Conservation (phyloP, 1,140 invertebrate species). For the Caligus rogercresseyi region DNA sequence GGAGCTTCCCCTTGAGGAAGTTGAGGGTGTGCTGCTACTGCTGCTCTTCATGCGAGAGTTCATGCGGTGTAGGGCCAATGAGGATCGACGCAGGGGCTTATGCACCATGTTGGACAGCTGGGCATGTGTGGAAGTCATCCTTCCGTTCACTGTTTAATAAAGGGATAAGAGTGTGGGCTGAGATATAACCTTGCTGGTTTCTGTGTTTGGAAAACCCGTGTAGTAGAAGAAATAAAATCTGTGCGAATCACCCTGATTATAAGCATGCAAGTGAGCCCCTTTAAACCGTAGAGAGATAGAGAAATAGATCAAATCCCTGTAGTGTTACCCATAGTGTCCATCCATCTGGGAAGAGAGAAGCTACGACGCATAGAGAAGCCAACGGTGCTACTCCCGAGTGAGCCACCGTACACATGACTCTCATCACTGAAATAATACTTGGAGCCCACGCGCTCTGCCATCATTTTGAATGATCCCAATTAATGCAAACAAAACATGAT, state of each 20-base stretch:
- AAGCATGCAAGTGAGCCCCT: background rate
- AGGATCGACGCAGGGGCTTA: slow-evolving; percentile 6
- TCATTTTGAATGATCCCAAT: too few relatives aligned
- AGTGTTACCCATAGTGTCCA: background rate
- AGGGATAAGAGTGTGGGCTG: background rate
- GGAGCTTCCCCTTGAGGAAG: background rate
- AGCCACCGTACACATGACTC: background rate
- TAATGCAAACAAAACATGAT: too few relatives aligned
- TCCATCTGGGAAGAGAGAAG: background rate
- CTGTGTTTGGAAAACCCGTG: too few relatives aligned
- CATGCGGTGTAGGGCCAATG: slow-evolving; percentile 13
- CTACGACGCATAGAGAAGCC: background rate
- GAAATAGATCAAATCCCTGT: background rate
- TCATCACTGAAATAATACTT: background rate
- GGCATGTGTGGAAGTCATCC: background rate
- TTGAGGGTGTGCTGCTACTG: background rate
- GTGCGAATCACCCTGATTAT: too few relatives aligned
- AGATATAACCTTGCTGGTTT: background rate
- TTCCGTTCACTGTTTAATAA: background rate
- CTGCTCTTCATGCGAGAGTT: background rate
- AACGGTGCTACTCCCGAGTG: background rate
- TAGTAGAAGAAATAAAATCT: too few relatives aligned
- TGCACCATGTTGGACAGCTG: background rate
- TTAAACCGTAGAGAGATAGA: too few relatives aligned
- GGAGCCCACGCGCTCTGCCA: too few relatives aligned